Percentiles rank a stretch among this genome's conserved stretches.
phyloP scores from a whole-genome alignment of 2,113 vertebrate species.

The Corvus cornix region DNA sequence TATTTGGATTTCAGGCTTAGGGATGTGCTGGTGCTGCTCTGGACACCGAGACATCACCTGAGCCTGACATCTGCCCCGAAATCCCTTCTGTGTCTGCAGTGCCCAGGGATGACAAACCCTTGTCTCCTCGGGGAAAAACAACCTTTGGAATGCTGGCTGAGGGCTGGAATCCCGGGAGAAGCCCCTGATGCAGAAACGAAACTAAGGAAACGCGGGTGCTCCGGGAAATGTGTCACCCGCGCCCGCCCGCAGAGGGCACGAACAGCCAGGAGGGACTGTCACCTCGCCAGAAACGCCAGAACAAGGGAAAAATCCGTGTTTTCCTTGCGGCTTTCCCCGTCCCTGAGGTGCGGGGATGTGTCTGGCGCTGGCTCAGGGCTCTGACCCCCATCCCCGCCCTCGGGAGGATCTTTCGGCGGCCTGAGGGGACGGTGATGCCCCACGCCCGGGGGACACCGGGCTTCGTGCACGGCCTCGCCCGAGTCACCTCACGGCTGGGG shows the following conservation, averaged over 20 bases:
- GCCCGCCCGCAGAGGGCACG: not conserved
- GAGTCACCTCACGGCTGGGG: rapidly evolving
- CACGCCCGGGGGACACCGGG: rapidly evolving
- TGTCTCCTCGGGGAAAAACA: rapidly evolving
- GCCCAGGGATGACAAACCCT: rapidly evolving
- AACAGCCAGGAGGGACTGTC: not conserved
- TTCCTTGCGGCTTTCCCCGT: not conserved
- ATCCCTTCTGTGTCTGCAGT: not conserved
- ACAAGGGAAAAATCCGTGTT: not conserved
- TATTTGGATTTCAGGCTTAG: not conserved
- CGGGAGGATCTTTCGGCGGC: rapidly evolving
- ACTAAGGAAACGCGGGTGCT: rapidly evolving
- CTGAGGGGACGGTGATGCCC: not conserved
- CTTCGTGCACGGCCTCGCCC: not conserved
- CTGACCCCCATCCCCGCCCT: no score
- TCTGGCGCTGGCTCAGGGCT: not conserved
- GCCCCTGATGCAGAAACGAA: not conserved
- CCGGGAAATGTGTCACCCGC: rapidly evolving
- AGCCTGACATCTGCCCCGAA: not conserved
- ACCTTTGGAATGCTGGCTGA: no score
- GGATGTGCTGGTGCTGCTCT: not conserved
- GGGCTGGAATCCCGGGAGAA: not conserved
- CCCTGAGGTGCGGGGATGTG: not conserved
- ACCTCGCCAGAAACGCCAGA: rapidly evolving
- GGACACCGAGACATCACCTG: not conserved